Evolutionary conservation across 1,140 invertebrate species (phyloP).

Genomic region (Lepidurus apus): DNA sequence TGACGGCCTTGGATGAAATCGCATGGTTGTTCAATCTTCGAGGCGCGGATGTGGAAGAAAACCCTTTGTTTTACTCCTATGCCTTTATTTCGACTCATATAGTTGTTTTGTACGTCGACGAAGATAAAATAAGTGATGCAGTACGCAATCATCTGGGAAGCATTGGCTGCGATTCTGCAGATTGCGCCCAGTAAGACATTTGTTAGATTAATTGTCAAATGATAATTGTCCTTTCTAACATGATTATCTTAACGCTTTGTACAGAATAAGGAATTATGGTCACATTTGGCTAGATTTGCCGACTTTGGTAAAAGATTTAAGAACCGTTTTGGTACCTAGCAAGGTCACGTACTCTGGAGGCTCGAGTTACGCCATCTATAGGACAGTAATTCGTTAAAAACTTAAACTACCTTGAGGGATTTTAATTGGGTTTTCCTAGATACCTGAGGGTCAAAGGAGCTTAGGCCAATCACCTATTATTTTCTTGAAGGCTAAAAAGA

Average conservation of each 20-base stretch:
- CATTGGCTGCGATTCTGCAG: slow-evolving; percentile 30
- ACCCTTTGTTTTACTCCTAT: slow-evolving; percentile 76
- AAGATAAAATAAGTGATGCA: slow-evolving; percentile 43
- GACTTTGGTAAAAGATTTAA: slow-evolving; percentile 59
- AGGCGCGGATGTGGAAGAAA: slow-evolving; percentile 80
- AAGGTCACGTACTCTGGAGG: slow-evolving; percentile 64
- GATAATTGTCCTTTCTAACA: neutral
- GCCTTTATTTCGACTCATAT: slow-evolving; percentile 57
- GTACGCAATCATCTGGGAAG: slow-evolving; percentile 41
- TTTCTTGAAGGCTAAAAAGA: slow-evolving; percentile 55
- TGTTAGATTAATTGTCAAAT: neutral
- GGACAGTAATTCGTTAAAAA: slow-evolving; percentile 48
- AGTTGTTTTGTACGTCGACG: slow-evolving; percentile 50
- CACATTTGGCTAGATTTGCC: slow-evolving; percentile 63
- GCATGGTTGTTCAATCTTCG: slow-evolving; percentile 94
- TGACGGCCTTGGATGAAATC: slow-evolving; percentile 86
- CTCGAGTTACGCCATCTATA: slow-evolving; percentile 67
- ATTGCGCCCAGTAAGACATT: slow-evolving; percentile 36
- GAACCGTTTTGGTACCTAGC: slow-evolving; percentile 62
- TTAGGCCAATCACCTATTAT: slow-evolving; percentile 45
- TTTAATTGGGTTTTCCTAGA: slow-evolving; percentile 33
- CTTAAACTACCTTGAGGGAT: slow-evolving; percentile 10
- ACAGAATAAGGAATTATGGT: slow-evolving; percentile 62
- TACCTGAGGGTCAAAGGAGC: slow-evolving; percentile 37
- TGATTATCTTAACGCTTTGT: slow-evolving; percentile 8